Conservation (phyloP, 2,113 vertebrate species). For the mouse (Mus musculus) region DNA sequence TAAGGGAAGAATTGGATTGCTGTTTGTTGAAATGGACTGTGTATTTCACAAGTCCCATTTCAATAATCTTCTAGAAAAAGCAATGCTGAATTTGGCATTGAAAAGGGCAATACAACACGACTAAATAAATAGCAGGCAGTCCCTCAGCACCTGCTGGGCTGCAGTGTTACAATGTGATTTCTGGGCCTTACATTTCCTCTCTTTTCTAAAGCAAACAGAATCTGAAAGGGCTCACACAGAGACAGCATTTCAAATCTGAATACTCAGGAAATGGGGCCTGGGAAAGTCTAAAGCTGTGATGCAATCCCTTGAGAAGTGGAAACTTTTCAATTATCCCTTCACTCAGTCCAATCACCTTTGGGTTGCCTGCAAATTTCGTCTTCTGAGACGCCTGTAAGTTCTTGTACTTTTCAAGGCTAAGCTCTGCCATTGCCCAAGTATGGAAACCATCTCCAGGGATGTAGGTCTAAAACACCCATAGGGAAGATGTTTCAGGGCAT, state of each 20-base stretch:
- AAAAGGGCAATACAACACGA: conserved; percentile 63
- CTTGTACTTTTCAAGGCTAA: background rate
- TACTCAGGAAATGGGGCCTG: background rate
- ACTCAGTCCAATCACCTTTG: background rate
- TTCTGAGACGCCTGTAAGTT: background rate
- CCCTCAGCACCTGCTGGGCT: conserved; percentile 26
- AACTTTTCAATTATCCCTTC: conserved; percentile 44
- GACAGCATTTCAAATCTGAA: conserved; percentile 65
- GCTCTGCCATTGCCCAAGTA: background rate
- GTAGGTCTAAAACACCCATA: background rate
- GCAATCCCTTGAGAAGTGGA: conserved; percentile 22
- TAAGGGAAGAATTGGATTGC: conserved; percentile 69
- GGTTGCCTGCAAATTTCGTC: background rate
- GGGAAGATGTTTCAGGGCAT: background rate
- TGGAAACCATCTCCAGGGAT: background rate
- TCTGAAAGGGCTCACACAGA: conserved; percentile 68
- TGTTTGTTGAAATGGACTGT: conserved; percentile 68
- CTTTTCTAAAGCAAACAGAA: conserved; percentile 62
- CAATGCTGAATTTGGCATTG: conserved; percentile 67
- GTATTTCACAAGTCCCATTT: conserved; percentile 67
- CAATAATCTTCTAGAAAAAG: conserved; percentile 71
- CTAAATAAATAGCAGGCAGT: conserved; percentile 60
- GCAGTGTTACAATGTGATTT: conserved; percentile 55
- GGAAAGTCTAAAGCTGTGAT: background rate
- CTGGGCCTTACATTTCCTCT: conserved; percentile 38